Evolutionary conservation across 2,797 vertebrate genomes (phyloP), one percentile per base, ranked within the genome.

Genomic region (Anableps anableps): DNA sequence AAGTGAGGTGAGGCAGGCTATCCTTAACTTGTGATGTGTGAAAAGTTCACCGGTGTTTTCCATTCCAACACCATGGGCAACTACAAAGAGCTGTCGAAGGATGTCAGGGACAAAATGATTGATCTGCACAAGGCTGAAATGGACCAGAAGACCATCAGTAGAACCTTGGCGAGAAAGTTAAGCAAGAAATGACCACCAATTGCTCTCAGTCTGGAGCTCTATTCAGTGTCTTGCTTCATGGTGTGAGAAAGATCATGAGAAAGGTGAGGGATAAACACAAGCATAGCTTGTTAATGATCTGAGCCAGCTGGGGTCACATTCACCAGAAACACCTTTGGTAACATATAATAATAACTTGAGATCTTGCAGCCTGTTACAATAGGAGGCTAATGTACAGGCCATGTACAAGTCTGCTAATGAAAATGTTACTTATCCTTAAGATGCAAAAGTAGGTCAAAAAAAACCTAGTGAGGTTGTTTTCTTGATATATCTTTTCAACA

Each of bases 211-310:
- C 17, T 10, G 8, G 51, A 41, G n/a, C 68, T 47, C 41, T 71
- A 71, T 68, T 68, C 64, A 68, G 1, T 43, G 43, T 47, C 68
- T 45, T 3, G 26, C 23, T 71, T 47, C 68, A 71, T 71, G 68
- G 68, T 26, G 68, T 29, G 68, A 71, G 68, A 71, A 71, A 45
- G 68, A 71, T 71, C 14, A 71, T 71, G 68, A 45, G 68, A 71
- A 71, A 71, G 68, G 68, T 45, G 68, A 47, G 6, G 68, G 26
- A 71, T 71, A 14, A 71, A 71, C 13, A n/a, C 68, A n/a, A 9
- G 26, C 45, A 41, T 16, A 71, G 41, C 68, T 71, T 45, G 26
- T 47, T 71, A 71, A 71, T 71, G 41, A 47, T 71, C 13, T 47
- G n/a, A 62, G 10, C 29, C 19, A 62, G 74, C 17, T 76, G 58